Evolutionary conservation across 2,888 invertebrate genomes (phyloP), one percentile per base, ranked within the genome.

Genomic region (Digitonthophagus gazella): DNA sequence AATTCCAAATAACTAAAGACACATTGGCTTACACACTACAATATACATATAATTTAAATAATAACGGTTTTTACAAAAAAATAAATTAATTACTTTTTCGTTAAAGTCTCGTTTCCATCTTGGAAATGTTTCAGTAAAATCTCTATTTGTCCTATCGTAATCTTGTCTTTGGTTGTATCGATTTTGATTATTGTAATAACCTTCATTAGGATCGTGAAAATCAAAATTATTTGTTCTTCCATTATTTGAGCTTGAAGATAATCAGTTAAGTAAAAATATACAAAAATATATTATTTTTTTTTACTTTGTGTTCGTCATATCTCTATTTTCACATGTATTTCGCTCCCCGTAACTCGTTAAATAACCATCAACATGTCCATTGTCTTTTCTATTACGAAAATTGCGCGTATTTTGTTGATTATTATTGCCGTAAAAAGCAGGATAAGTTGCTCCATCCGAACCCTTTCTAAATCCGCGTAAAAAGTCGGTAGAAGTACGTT

Each of bases 1-100:
- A 83, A 74, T 74, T 81, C 80, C 71, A 83, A 72, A 73, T 81
- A 80, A 3, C 80, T 81, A 73, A 82, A 82, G 63, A 81, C 77
- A 66, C 82, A 83, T 73, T 82, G 82, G 71, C 80, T 82, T 18
- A 78, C 71, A 67, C 82, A 83, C 80, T 81, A 69, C 72, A 80
- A 56, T 15, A 61, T 22, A 28, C 15, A 69, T 56, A 64, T 64
- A 22, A 44, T 70, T 56, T 54, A 58, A 61, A 55, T 5, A 15
- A 15, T 20, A 22, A 14, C 3, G n/a, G 15, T 66, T 58, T 66
- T 22, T 20, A 2, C 6, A 58, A 18, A 5, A 22, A 58, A 5
- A 6, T 5, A 11, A 55, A 22, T 28, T 61, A 14, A 5, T 28
- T 64, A 69, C 69, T 63, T 64, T 67, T 22, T 69, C 65, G 16